Evolutionary conservation across 2,888 invertebrate species (phyloP), one percentile per base, ranked within the genome.

Genomic region (Drosophila conformis): DNA sequence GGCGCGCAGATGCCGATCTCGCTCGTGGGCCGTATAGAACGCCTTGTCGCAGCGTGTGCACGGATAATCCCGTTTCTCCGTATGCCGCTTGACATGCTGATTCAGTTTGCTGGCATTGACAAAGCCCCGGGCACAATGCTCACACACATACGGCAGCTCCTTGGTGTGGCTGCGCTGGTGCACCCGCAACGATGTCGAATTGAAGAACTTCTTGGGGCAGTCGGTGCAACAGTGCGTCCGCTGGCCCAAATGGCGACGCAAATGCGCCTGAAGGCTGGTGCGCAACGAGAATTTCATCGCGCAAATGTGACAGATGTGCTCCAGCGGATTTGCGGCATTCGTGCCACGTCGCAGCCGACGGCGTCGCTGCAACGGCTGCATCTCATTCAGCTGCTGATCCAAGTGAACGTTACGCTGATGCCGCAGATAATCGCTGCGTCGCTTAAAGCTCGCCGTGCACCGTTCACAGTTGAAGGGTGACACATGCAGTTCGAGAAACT

Each of bases 61-160:
- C 0, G 81, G 77, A 66, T 76, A 89, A 35, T 91, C 91, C 1
- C 91, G 88, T 31, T 91, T 73, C 58, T 87, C 84, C 4, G 70
- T 72, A 18, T 92, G 92, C 1, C 91, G 80, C 40, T 92, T 91
- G 0, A 90, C 82, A 21, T 92, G 92, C 73, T 91, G 92, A 69
- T 92, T 92, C 25, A 92, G 75, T 40, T 92, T 92, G 62, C 92
- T 91, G 71, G 84, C 91, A 56, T 91, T 92, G 0, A 91, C 90
- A 46, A 91, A 92, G 4, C 86, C 83, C 0, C 89, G 86, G n/a
- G 90, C 92, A 31, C 92, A 92, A 25, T 88, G 85, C 49, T 92
- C 92, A 18, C 92, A 92, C 0, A 92, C 90, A 35, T 90, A 91
- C 7, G 91, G 91, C 69, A 84, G 78, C 46, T 90, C 91, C 69